phyloP scores from a whole-genome alignment of 2,797 vertebrate species.

The Pterois miles region DNA sequence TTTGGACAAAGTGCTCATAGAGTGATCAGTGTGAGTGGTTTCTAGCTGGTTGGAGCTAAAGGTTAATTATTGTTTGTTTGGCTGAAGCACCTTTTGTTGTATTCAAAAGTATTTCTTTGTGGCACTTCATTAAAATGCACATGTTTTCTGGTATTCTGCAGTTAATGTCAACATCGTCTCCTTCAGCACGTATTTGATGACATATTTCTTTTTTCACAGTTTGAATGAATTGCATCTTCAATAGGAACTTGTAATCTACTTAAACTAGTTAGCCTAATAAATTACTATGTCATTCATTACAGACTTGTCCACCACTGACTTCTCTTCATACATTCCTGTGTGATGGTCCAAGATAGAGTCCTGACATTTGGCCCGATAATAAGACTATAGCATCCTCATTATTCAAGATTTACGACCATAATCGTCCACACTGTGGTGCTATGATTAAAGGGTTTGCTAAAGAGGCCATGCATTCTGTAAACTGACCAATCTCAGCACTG shows the following conservation, averaged over 20 bases:
- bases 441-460: constrained; percentile 15
- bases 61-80: constrained; percentile 18
- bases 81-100: not conserved
- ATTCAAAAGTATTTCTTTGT: not conserved
- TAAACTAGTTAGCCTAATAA: not conserved
- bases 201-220: not conserved
- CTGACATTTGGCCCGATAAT: constrained; percentile 8
- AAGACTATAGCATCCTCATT: constrained; percentile 12
- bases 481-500: not conserved
- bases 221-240: not conserved
- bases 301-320: not conserved
- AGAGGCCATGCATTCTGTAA: constrained; percentile 1
- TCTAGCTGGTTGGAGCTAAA: not conserved
- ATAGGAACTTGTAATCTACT: not conserved
- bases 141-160: not conserved
- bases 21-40: constrained; percentile 18
- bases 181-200: not conserved
- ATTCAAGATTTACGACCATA: constrained; percentile 13
- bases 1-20: not conserved
- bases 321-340: not conserved
- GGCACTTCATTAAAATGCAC: not conserved
- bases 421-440: constrained; percentile 5
- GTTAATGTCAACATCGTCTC: not conserved
- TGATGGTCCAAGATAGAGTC: not conserved
- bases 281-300: not conserved